phyloP scores from a whole-genome alignment of 2,113 vertebrate species.

The Smithornis capensis region DNA sequence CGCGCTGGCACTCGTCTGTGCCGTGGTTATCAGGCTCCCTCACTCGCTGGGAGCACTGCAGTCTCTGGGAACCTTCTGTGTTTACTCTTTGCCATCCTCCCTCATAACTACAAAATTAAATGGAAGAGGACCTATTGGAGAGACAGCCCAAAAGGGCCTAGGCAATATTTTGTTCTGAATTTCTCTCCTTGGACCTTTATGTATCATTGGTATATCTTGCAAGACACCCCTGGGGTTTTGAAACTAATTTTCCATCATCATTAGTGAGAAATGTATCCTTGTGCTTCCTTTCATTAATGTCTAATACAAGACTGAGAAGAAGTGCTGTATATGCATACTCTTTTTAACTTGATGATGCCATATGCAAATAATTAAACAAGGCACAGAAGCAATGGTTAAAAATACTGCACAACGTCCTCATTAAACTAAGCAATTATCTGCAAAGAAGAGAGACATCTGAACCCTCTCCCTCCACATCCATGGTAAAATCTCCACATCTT shows the following conservation, averaged over 20 bases:
- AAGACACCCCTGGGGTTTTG: conserved; percentile 56
- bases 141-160: not conserved
- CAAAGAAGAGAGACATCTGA: conserved; percentile 21
- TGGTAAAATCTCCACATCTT: conserved; percentile 10
- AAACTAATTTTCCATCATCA: conserved; percentile 77
- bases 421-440: conserved; percentile 72
- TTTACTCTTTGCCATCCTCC: not conserved
- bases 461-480: not conserved
- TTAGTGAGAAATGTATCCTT: conserved; percentile 71
- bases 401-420: conserved; percentile 72
- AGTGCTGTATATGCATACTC: conserved; percentile 40
- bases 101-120: not conserved
- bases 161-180: not conserved
- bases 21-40: not conserved
- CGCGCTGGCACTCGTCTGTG: not conserved
- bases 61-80: not conserved
- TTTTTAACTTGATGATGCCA: conserved; percentile 69
- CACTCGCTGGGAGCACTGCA: not conserved
- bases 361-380: conserved; percentile 78
- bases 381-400: conserved; percentile 66
- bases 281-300: conserved; percentile 75
- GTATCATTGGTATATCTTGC: conserved; percentile 60
- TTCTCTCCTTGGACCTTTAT: conserved; percentile 39
- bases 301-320: conserved; percentile 55
- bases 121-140: not conserved